Evolutionary conservation across 2,797 vertebrate species (phyloP).

Genomic region (Falco rusticolus): DNA sequence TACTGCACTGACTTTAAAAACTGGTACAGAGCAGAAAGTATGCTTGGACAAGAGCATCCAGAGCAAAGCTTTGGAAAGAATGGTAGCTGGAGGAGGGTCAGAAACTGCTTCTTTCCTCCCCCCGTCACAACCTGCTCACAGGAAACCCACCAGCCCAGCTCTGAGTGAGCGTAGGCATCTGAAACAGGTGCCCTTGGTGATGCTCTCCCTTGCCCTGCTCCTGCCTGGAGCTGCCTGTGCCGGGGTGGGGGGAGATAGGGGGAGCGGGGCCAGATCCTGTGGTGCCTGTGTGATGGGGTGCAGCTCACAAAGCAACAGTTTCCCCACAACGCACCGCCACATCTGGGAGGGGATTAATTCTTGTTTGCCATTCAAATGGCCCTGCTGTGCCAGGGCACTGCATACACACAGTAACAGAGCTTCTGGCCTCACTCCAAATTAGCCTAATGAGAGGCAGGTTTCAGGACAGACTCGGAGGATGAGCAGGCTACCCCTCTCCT

Average conservation of each 20-base stretch:
- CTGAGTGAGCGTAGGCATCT: background rate
- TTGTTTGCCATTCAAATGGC: background rate
- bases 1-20: background rate
- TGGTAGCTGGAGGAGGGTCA: background rate
- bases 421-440: background rate
- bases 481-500: background rate
- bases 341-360: constrained; percentile 13
- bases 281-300: constrained; percentile 16
- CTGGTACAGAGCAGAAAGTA: background rate
- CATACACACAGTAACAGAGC: background rate
- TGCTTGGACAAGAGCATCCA: background rate
- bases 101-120: background rate
- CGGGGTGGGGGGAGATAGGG: background rate
- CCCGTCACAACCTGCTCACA: background rate
- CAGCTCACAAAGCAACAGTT: background rate
- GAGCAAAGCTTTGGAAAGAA: background rate
- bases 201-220: background rate
- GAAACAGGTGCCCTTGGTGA: background rate
- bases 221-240: background rate
- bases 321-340: background rate
- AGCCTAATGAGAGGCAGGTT: background rate
- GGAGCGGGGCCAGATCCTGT: background rate
- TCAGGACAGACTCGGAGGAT: background rate
- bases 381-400: background rate
- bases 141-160: background rate